Evolutionary conservation across 2,888 invertebrate species (phyloP).

Genomic region (Pseudococcus jackbeardsleyi): DNA sequence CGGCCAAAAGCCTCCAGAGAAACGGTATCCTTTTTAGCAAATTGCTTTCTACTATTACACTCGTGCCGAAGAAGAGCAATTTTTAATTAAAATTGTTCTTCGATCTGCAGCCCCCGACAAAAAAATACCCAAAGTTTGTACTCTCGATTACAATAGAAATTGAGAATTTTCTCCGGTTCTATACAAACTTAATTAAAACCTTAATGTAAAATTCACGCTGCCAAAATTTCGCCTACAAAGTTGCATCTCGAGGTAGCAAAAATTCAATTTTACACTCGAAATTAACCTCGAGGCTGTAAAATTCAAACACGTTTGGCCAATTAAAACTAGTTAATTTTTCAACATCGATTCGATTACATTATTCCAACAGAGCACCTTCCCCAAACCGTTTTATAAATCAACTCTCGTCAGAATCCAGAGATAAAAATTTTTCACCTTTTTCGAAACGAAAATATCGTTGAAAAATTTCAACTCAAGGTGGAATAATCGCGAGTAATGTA

Average conservation of each 20-base stretch:
- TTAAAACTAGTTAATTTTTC: slow-evolving; percentile 7
- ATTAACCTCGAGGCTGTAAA: neutral
- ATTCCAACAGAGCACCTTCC: no score
- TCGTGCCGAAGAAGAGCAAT: neutral
- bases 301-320: neutral
- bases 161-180: neutral
- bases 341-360: neutral
- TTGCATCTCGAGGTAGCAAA: neutral
- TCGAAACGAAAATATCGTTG: neutral
- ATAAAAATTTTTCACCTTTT: neutral
- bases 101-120: neutral
- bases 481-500: slow-evolving; percentile 13
- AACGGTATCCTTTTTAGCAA: slow-evolving; percentile 42
- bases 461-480: neutral
- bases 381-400: neutral
- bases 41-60: slow-evolving; percentile 27
- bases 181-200: neutral
- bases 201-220: neutral
- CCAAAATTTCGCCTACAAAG: no score
- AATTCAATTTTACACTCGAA: neutral
- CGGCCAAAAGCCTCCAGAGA: slow-evolving; percentile 44
- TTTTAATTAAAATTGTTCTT: slow-evolving; percentile 46
- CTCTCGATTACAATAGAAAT: neutral
- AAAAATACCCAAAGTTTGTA: neutral
- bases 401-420: neutral